These are phyloP conservation scores for Brassicogethes aeneus DNA, from an alignment of 2,888 invertebrate genomes.

Conservation along the genomic window DNA sequence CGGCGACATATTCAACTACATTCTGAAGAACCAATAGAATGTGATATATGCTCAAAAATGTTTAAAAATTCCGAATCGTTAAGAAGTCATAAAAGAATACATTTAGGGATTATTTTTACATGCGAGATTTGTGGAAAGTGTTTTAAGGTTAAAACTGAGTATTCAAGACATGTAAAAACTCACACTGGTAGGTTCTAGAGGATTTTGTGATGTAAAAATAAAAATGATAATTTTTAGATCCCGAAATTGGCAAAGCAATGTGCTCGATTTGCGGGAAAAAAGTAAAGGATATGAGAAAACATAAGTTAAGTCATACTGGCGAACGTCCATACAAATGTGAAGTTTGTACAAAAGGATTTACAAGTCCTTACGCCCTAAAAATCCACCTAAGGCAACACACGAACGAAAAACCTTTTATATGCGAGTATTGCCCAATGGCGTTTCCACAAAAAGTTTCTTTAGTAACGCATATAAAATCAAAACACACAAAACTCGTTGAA, in stretches of 20 bases:
- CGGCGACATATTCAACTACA: slow-evolving; percentile 27
- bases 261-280: slow-evolving; percentile 29
- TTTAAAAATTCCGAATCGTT: slow-evolving; percentile 31
- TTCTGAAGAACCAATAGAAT: slow-evolving; percentile 24
- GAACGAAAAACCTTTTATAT: slow-evolving; percentile 29
- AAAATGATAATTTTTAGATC: slow-evolving; percentile 20
- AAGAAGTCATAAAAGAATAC: slow-evolving; percentile 26
- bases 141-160: slow-evolving; percentile 27
- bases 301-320: slow-evolving; percentile 29
- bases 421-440: slow-evolving; percentile 25
- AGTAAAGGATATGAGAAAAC: slow-evolving; percentile 26
- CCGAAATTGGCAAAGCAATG: slow-evolving; percentile 25
- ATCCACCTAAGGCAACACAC: slow-evolving; percentile 29
- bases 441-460: slow-evolving; percentile 31
- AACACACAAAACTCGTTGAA: slow-evolving; percentile 15
- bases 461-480: slow-evolving; percentile 27
- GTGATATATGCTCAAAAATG: slow-evolving; percentile 26
- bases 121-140: slow-evolving; percentile 31
- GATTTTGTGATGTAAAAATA: slow-evolving; percentile 1
- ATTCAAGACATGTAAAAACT: slow-evolving; percentile 25
- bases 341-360: slow-evolving; percentile 27
- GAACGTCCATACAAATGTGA: slow-evolving; percentile 26
- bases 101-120: slow-evolving; percentile 22
- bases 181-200: slow-evolving; percentile 21
- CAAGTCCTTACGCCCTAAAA: slow-evolving; percentile 27